Conservation (phyloP, 2,797 vertebrate species). For the Pipistrellus kuhlii region DNA sequence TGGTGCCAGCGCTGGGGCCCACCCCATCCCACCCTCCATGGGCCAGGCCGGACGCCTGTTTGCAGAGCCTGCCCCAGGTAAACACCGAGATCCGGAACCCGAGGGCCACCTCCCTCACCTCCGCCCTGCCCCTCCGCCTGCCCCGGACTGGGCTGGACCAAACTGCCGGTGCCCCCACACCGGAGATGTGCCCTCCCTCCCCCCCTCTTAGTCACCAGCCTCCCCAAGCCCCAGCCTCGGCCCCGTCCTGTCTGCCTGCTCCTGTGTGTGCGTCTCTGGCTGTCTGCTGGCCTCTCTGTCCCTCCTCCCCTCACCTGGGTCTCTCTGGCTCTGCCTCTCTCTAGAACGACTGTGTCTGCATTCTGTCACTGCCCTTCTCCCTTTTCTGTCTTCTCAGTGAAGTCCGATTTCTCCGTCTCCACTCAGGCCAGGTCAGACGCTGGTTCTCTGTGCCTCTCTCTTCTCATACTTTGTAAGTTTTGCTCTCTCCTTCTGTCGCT, state of each 20-base stretch:
- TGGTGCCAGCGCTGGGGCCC: constrained; percentile 69
- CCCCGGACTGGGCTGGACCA: background rate
- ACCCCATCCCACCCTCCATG: constrained; percentile 43
- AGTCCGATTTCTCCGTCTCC: background rate
- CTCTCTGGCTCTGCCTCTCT: background rate
- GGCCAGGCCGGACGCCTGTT: constrained; percentile 70
- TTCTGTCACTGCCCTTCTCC: background rate
- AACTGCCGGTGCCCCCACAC: background rate
- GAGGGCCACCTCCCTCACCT: constrained; percentile 74
- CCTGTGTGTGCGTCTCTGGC: background rate
- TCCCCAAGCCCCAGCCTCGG: background rate
- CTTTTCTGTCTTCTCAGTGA: background rate
- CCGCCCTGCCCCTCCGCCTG: constrained; percentile 55
- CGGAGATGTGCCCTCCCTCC: background rate
- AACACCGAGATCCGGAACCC: constrained; percentile 75
- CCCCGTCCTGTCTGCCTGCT: background rate
- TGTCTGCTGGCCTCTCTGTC: background rate
- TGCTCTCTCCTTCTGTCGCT: background rate
- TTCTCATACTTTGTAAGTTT: background rate
- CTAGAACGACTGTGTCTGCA: background rate
- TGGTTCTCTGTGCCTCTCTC: too few relatives aligned
- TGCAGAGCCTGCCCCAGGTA: constrained; percentile 78
- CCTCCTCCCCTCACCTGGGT: background rate
- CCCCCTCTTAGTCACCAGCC: background rate
- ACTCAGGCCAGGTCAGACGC: background rate